Evolutionary conservation across 2,888 invertebrate species (phyloP), one percentile per base, ranked within the genome.

Genomic region (Idaea straminata): DNA sequence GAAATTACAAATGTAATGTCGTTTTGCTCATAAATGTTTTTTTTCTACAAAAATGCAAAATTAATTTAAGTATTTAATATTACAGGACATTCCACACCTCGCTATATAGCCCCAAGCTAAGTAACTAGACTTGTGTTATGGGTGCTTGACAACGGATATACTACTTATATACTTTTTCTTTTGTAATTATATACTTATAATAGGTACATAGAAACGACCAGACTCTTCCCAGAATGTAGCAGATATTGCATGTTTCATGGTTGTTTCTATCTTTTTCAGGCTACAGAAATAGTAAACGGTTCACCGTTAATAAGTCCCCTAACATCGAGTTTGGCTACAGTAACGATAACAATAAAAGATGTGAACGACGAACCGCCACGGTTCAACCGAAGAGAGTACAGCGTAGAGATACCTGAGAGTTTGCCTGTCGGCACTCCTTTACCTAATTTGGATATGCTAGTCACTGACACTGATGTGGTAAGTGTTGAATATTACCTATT

Each of bases 291-390:
- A 68, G 94, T 96, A 1, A 95, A 96, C 81, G 97, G 96, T 0
- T 87, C 93, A 0, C 95, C 96, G 0, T 91, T 95, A 4, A 94
- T 95, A 74, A 96, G 96, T 70, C 89, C 95, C 3, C 84, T 95
- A 63, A 96, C 97, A 0, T 94, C 95, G 3, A 94, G 96, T 0
- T 93, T 94, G 0, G 95, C 96, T 0, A 95, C 96, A 65, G 96
- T 96, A 10, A 96, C 96, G 0, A 95, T 98, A 63, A 97, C 96
- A 59, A 96, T 98, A 74, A 95, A 95, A 76, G 98, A 98, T 83
- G 97, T 98, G 0, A 98, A 98, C 84, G 98, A 98, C 81, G 97
- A 97, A 73, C 96, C 97, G 0, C 98, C 98, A 0, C 93, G 94
- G 61, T 98, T 98, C 87, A 97, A 97, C 88, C 94, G 94, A 61